phyloP scores from a whole-genome alignment of 2,113 vertebrate genomes.

The Eleginops maclovinus region DNA sequence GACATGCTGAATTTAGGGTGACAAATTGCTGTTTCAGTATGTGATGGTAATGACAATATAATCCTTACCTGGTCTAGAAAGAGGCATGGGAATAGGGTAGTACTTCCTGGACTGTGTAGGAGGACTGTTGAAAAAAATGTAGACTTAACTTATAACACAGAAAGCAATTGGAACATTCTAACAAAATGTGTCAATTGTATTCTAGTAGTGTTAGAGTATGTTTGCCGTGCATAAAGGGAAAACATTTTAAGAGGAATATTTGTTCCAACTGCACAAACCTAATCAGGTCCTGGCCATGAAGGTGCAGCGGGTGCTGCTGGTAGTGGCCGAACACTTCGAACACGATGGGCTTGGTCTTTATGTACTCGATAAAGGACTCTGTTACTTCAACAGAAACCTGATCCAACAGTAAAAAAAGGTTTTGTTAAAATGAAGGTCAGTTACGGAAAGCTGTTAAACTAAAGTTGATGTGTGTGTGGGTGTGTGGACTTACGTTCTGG shows the following conservation, averaged over 20 bases:
- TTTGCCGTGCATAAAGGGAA: background rate
- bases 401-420: background rate
- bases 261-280: constrained; percentile 82
- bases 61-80: constrained; percentile 94
- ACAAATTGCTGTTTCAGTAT: background rate
- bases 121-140: constrained; percentile 82
- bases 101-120: constrained; percentile 91
- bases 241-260: too few species aligned
- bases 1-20: constrained; percentile 28
- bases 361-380: constrained; percentile 96
- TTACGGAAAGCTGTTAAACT: background rate
- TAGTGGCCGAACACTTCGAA: constrained; percentile 99
- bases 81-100: constrained; percentile 97
- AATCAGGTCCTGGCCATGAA: constrained; percentile 91
- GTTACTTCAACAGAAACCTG: constrained; percentile 98
- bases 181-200: background rate
- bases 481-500: constrained; percentile 91
- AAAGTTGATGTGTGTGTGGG: background rate
- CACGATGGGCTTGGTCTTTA: constrained; percentile 96
- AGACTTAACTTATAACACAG: constrained; percentile 1
- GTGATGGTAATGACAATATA: background rate
- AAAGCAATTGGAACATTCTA: background rate
- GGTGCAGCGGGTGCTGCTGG: constrained; percentile 93
- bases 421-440: background rate
- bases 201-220: too few species aligned